phyloP scores from a whole-genome alignment of 64 coral and sea anemone species.

The Stichodactyla helianthus region DNA sequence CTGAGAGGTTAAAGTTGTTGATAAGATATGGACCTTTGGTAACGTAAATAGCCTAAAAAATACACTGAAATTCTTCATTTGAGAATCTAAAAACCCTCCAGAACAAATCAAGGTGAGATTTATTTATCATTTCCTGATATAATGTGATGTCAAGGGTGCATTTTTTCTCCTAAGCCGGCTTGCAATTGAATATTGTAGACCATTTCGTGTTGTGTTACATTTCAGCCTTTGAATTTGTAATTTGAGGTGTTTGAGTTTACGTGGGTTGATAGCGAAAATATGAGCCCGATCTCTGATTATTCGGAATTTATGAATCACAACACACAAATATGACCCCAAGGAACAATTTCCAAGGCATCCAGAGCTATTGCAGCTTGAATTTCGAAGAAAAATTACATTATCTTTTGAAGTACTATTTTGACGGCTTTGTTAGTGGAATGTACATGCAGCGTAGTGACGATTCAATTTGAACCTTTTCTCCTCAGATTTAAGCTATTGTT shows the following conservation, averaged over 20 bases:
- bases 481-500: neutral
- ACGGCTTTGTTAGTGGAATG: conserved; percentile 17
- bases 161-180: neutral
- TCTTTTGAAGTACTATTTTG: conserved; percentile 12
- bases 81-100: neutral
- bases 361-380: neutral
- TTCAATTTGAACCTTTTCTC: neutral
- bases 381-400: neutral
- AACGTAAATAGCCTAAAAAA: neutral
- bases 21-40: conserved; percentile 3
- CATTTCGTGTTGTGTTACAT: neutral
- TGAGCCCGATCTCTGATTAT: neutral
- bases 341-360: neutral
- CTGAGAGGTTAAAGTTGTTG: conserved; percentile 9
- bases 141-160: neutral
- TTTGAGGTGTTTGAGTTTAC: neutral
- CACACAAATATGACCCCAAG: neutral
- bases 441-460: neutral
- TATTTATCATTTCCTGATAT: neutral
- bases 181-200: neutral
- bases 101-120: neutral
- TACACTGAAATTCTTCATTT: neutral
- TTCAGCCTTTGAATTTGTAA: conserved; percentile 15
- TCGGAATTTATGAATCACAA: neutral
- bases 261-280: neutral